phyloP scores from a whole-genome alignment of 2,888 invertebrate species.

The Odiellus spinosus region DNA sequence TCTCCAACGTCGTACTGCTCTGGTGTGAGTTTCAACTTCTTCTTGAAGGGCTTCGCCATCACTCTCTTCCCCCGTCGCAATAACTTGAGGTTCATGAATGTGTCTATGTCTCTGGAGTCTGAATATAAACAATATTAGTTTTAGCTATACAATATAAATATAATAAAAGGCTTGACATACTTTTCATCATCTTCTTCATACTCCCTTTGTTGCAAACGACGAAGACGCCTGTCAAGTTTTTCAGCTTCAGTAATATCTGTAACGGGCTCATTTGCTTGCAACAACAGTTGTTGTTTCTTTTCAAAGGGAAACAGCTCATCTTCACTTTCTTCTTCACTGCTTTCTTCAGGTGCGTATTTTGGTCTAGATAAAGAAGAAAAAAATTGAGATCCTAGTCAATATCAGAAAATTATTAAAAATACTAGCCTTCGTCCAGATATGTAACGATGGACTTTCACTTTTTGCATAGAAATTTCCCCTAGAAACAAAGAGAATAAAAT shows the following conservation, averaged over 20 bases:
- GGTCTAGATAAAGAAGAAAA: slow-evolving; percentile 40
- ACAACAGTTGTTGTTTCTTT: slow-evolving; percentile 17
- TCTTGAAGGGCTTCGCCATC: slow-evolving; percentile 4
- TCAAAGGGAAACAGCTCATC: slow-evolving; percentile 39
- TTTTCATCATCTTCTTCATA: slow-evolving; percentile 32
- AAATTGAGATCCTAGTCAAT: too few relatives aligned
- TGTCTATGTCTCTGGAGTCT: slow-evolving; percentile 32
- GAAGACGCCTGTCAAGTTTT: slow-evolving; percentile 65
- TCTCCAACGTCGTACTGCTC: slow-evolving; percentile 20
- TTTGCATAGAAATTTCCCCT: slow-evolving; percentile 97
- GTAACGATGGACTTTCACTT: slow-evolving; percentile 95
- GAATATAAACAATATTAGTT: neutral
- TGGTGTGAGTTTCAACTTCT: slow-evolving; percentile 22
- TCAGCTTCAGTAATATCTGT: slow-evolving; percentile 27
- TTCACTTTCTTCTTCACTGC: slow-evolving; percentile 76
- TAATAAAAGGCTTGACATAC: neutral
- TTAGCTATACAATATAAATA: neutral
- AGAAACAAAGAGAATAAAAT: slow-evolving; percentile 23
- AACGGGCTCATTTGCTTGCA: slow-evolving; percentile 7
- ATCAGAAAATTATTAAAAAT: too few relatives aligned
- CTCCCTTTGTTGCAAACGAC: slow-evolving; percentile 41
- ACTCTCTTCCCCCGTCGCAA: slow-evolving; percentile 25
- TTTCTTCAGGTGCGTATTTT: slow-evolving; percentile 65
- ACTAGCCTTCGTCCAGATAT: slow-evolving; percentile 72
- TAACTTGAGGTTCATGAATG: slow-evolving; percentile 50